Evolutionary conservation across 2,113 vertebrate genomes (phyloP).

Genomic region (Capreolus pygargus): DNA sequence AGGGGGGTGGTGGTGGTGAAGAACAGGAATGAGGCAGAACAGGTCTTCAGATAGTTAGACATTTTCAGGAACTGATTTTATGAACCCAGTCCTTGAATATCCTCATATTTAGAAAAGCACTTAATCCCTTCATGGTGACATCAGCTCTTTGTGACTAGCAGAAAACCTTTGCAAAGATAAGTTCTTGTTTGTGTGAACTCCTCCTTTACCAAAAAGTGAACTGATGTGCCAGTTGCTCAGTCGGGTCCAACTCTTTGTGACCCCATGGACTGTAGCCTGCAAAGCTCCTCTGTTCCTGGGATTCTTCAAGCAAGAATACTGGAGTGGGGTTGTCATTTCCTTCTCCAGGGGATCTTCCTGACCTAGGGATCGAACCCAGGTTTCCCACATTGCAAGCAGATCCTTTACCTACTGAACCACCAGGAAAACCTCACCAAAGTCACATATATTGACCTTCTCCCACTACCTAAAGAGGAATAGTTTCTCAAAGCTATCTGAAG

Average conservation of each 20-base stretch:
- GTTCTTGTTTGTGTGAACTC: not conserved
- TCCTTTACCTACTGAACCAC: not conserved
- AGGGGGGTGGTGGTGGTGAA: not conserved
- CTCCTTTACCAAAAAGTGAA: not conserved
- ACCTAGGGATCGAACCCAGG: fast-evolving
- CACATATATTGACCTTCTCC: not conserved
- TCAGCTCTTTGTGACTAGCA: not conserved
- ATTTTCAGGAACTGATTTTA: not conserved
- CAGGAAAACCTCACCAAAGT: not conserved
- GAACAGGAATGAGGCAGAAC: not conserved
- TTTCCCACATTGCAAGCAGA: not conserved
- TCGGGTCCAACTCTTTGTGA: not conserved
- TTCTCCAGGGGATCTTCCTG: not conserved
- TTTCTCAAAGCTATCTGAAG: not conserved
- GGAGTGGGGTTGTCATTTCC: not conserved
- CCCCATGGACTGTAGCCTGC: not conserved
- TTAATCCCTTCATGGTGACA: not conserved
- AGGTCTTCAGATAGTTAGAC: not conserved
- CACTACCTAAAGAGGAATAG: not conserved
- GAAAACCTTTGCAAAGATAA: not conserved
- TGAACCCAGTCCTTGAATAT: not conserved
- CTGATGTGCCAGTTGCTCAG: not conserved
- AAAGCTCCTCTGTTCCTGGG: not conserved
- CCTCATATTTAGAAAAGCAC: not conserved
- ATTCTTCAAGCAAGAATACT: not conserved